These are phyloP conservation scores for Agrotis puta DNA, from an alignment of 2,888 invertebrate genomes.

Conservation along the genomic window DNA sequence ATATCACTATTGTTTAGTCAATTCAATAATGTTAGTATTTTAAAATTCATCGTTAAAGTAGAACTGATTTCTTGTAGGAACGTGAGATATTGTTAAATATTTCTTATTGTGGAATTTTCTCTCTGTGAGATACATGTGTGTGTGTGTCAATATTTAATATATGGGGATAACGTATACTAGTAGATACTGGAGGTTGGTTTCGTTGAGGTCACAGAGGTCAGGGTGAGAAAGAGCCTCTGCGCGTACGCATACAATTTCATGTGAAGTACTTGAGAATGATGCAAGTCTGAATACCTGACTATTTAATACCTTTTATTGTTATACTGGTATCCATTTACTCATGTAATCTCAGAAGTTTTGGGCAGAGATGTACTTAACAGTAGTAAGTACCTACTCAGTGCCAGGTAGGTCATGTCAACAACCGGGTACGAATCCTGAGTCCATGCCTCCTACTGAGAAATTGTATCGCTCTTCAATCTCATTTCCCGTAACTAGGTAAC, in stretches of 20 bases:
- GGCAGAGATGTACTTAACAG: neutral
- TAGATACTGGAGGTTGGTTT: neutral
- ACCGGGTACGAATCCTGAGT: neutral
- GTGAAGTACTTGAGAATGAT: neutral
- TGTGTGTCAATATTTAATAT: neutral
- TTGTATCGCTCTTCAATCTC: neutral
- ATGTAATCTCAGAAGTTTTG: neutral
- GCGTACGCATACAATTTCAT: neutral
- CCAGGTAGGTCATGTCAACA: neutral
- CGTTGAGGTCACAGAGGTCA: neutral
- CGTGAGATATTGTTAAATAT: neutral
- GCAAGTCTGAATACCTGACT: neutral
- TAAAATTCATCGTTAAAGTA: neutral
- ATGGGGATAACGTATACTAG: neutral
- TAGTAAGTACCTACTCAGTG: too few relatives aligned
- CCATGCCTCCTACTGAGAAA: neutral
- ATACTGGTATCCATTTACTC: neutral
- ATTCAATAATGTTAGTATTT: constrained; percentile 1
- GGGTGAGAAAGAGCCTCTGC: neutral
- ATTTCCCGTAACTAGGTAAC: constrained; percentile 9
- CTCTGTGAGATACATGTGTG: neutral
- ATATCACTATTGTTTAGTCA: constrained; percentile 42
- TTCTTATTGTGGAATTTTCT: neutral
- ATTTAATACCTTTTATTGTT: neutral
- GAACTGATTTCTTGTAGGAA: neutral